Evolutionary conservation across 2,797 vertebrate species (phyloP).

Genomic region (Ammospiza maritima): DNA sequence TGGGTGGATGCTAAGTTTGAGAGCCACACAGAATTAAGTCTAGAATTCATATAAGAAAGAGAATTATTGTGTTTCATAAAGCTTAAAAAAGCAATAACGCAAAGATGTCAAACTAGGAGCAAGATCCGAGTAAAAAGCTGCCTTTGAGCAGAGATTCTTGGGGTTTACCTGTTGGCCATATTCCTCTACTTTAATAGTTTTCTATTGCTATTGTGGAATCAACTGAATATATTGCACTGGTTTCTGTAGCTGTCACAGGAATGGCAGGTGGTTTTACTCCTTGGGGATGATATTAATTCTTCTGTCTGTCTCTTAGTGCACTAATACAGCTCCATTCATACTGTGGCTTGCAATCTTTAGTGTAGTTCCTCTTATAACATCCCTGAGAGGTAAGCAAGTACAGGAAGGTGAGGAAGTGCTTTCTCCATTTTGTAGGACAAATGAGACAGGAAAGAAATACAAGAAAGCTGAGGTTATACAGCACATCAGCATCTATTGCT

Average conservation of each 20-base stretch:
- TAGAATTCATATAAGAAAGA: background rate
- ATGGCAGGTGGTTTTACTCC: background rate
- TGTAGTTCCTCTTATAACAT: background rate
- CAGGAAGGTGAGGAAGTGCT: background rate
- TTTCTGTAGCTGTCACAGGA: background rate
- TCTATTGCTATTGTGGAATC: background rate
- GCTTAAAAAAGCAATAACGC: background rate
- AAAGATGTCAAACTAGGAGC: background rate
- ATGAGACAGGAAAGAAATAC: background rate
- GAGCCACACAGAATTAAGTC: background rate
- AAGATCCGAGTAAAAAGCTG: background rate
- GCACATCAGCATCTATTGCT: background rate
- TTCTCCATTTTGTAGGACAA: background rate
- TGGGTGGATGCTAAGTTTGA: background rate
- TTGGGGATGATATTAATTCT: background rate
- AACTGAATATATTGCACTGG: background rate
- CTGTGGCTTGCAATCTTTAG: background rate
- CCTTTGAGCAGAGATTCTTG: background rate
- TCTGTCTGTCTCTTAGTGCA: background rate
- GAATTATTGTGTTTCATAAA: background rate
- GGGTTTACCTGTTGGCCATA: background rate
- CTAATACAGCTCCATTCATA: background rate
- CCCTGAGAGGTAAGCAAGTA: background rate
- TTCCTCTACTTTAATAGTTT: background rate
- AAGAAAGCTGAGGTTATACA: background rate